Percentiles rank a stretch among this genome's conserved stretches.
Conservation (phyloP, 2,888 invertebrate genomes). For the Stramonita haemastoma region DNA sequence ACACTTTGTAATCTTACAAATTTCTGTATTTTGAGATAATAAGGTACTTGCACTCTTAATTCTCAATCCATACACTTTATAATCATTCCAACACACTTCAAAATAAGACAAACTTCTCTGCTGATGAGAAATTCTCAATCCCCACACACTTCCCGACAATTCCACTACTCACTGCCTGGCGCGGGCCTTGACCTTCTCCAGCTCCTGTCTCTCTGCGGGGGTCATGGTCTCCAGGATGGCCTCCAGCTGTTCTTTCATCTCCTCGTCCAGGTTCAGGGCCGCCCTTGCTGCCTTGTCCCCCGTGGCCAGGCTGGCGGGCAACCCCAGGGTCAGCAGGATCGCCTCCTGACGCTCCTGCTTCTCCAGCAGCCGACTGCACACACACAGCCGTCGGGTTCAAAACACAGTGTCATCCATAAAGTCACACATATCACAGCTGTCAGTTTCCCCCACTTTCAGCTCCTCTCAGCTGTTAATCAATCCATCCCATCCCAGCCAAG, state of each 20-base stretch:
- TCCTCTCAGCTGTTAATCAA: too few species aligned
- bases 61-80: too few species aligned
- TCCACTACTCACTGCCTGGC: constrained; percentile 82
- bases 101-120: too few species aligned
- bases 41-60: too few species aligned
- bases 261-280: constrained; percentile 86
- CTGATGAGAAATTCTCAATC: too few species aligned
- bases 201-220: constrained; percentile 87
- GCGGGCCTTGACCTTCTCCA: constrained; percentile 86
- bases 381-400: neutral
- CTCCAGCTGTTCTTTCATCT: constrained; percentile 81
- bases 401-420: too few species aligned
- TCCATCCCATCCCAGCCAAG: too few species aligned
- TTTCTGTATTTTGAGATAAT: too few species aligned
- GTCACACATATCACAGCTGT: too few species aligned
- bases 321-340: constrained; percentile 86
- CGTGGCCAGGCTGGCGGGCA: constrained; percentile 78
- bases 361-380: constrained; percentile 86
- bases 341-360: constrained; percentile 91
- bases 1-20: too few species aligned
- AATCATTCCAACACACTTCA: too few species aligned
- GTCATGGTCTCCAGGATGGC: constrained; percentile 93
- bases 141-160: neutral
- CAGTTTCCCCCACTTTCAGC: too few species aligned
- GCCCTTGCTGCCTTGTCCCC: constrained; percentile 64